phyloP scores from a whole-genome alignment of 2,888 invertebrate genomes.

The Autographa gamma region DNA sequence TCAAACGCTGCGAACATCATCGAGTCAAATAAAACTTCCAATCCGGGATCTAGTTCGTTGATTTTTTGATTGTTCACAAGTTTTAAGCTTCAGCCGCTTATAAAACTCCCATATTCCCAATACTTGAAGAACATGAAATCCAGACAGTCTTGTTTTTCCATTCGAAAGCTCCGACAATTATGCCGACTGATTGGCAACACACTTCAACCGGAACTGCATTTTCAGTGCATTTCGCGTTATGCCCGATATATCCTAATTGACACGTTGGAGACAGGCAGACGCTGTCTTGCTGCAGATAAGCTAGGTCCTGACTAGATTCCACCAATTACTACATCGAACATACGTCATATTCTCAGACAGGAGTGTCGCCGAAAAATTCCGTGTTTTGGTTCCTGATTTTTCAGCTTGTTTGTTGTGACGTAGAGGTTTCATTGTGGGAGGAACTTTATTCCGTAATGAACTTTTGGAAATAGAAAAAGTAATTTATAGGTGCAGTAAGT shows the following conservation, averaged over 20 bases:
- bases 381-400: constrained; percentile 18
- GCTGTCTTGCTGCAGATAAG: constrained; percentile 32
- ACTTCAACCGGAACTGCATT: constrained; percentile 21
- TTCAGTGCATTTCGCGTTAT: constrained; percentile 16
- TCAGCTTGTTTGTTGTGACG: background rate
- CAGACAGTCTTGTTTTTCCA: constrained; percentile 38
- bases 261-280: constrained; percentile 23
- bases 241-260: constrained; percentile 43
- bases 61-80: constrained; percentile 42
- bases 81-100: constrained; percentile 24
- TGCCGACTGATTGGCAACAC: constrained; percentile 44
- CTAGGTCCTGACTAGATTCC: constrained; percentile 34
- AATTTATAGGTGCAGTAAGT: too few species aligned
- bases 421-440: background rate
- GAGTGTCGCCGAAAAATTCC: constrained; percentile 28
- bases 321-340: constrained; percentile 43
- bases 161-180: constrained; percentile 48
- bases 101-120: constrained; percentile 48
- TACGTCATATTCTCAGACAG: constrained; percentile 15
- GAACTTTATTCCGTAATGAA: background rate
- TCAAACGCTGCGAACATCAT: background rate
- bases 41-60: constrained; percentile 9
- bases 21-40: constrained; percentile 20
- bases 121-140: constrained; percentile 45
- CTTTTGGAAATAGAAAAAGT: too few species aligned